phyloP scores from a whole-genome alignment of 53 echinoderm and acorn worm species.

The Glandiceps talaboti region DNA sequence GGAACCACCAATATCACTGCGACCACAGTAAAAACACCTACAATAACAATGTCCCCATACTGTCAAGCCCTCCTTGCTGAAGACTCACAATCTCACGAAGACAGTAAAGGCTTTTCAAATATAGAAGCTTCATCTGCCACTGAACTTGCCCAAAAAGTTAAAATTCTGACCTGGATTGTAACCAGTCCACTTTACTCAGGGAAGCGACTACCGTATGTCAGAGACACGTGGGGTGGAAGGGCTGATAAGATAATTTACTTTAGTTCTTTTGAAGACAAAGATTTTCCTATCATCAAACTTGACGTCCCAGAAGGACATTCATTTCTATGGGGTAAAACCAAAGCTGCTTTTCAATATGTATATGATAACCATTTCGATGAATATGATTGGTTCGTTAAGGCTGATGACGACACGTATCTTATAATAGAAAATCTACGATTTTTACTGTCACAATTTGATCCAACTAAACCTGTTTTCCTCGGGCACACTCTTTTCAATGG shows the following conservation, averaged over 20 bases:
- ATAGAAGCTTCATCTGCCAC: neutral
- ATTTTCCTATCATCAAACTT: constrained; percentile 24
- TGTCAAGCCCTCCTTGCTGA: neutral
- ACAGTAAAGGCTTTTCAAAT: too few relatives aligned
- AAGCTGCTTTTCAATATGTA: constrained; percentile 37
- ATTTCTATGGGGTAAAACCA: constrained; percentile 47
- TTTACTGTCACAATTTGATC: constrained; percentile 33
- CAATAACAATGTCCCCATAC: neutral
- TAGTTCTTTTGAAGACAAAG: constrained; percentile 26
- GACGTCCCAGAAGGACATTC: constrained; percentile 29
- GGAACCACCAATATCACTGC: too few relatives aligned
- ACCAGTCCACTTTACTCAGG: constrained; percentile 33
- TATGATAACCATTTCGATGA: constrained; percentile 29
- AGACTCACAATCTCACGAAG: neutral
- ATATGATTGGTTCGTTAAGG: constrained; percentile 65
- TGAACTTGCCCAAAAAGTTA: constrained; percentile 3
- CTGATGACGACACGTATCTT: constrained; percentile 62
- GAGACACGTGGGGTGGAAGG: constrained; percentile 44
- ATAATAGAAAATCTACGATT: constrained; percentile 60
- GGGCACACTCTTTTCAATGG: constrained; percentile 10
- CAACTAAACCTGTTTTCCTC: constrained; percentile 25
- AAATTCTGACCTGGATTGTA: constrained; percentile 52
- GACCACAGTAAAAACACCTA: too few relatives aligned
- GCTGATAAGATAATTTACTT: constrained; percentile 52
- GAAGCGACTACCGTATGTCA: constrained; percentile 25